These are phyloP conservation scores for Athene cunicularia DNA, from an alignment of 2,113 vertebrate genomes.

Conservation along the genomic window DNA sequence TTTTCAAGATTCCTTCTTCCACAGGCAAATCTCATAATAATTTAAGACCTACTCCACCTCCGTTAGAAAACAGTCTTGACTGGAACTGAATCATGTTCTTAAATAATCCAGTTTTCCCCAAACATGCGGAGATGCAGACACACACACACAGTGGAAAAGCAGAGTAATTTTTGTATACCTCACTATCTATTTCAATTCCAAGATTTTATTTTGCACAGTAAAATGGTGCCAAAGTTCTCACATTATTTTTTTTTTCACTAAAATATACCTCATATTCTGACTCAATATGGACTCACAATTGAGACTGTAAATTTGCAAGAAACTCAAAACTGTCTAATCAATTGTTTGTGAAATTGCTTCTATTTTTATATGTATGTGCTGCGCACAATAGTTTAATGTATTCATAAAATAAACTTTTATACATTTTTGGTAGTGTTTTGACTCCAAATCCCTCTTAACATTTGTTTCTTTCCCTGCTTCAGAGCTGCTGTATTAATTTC, in stretches of 20 bases:
- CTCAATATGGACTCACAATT: conserved; percentile 82
- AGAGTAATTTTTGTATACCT: conserved; percentile 78
- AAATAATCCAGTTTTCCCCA: background rate
- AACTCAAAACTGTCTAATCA: conserved; percentile 82
- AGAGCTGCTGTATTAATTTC: background rate
- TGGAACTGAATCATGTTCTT: background rate
- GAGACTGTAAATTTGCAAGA: conserved; percentile 87
- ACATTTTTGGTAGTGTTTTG: conserved; percentile 71
- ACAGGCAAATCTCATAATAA: background rate
- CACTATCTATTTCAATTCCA: conserved; percentile 76
- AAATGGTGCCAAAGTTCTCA: conserved; percentile 75
- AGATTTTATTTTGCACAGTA: conserved; percentile 80
- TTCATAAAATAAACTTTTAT: conserved; percentile 89
- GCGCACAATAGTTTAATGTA: conserved; percentile 91
- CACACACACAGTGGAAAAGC: conserved; percentile 16
- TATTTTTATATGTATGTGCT: conserved; percentile 98
- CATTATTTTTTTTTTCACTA: conserved; percentile 55
- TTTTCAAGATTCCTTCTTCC: background rate
- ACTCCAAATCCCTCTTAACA: conserved; percentile 55
- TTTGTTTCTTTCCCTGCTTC: background rate
- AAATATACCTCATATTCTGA: conserved; percentile 89
- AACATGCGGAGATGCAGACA: background rate
- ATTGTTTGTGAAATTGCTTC: conserved; percentile 88
- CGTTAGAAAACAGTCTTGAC: background rate
- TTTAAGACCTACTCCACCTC: background rate